phyloP scores from a whole-genome alignment of 2,113 vertebrate species.

The Callipepla californica region DNA sequence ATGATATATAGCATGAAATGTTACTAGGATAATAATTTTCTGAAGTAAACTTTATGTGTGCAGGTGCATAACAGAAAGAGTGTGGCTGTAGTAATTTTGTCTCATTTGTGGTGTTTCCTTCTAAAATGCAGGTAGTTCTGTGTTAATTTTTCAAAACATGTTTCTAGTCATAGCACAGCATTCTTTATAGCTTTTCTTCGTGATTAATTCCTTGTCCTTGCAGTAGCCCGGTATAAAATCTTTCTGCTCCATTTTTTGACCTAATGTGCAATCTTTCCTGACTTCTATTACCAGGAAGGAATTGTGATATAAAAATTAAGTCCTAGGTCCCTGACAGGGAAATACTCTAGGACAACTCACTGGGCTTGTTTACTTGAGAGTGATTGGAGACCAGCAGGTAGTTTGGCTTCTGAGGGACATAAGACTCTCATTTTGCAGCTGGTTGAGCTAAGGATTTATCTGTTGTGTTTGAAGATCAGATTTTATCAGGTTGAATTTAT shows the following conservation, averaged over 20 bases:
- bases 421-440: neutral
- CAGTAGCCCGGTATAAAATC: neutral
- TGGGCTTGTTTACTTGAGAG: neutral
- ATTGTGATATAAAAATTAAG: constrained; percentile 29
- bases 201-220: constrained; percentile 20
- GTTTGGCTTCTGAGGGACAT: neutral
- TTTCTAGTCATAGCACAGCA: neutral
- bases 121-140: neutral
- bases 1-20: neutral
- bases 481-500: neutral
- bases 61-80: neutral
- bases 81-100: neutral
- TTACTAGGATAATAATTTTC: neutral
- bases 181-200: neutral
- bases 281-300: constrained; percentile 13
- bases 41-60: neutral
- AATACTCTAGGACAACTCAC: neutral
- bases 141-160: neutral
- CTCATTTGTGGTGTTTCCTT: neutral
- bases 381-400: neutral
- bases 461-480: neutral
- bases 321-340: neutral
- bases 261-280: constrained; percentile 13
- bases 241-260: neutral
- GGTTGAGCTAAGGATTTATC: neutral